Base-by-base conservation (phyloP, 2,888 invertebrate genomes). In the Coleophora deauratella region DNA sequence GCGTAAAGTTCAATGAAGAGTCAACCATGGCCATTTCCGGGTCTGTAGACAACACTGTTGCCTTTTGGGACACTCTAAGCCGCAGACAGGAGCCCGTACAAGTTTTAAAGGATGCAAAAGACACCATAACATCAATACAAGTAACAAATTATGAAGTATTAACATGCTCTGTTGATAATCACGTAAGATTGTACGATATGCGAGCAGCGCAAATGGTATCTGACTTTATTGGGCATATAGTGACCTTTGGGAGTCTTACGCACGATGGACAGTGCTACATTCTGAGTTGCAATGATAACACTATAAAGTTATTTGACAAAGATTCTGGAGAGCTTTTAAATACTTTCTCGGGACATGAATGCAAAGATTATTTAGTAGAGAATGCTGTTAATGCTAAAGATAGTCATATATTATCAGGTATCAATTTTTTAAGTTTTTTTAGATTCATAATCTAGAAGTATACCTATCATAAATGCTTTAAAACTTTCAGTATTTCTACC, bases 181-280 rank as follows among this genome's bases (percentile, higher is more conserved):
- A 91, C 57, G 88, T 96, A 9, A 62, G 99, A 10, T 81, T 93
- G 46, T 99, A 99, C 67, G 99, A 99, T 78, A 88, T 99, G 37
- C 86, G 99, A 40, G 91, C 91, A 50, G 98, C 97, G 0, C 90
- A 92, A 65, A 86, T 98, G 67, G 87, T 89, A 41, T 88, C 91
- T 1, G 98, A 99, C 75, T 94, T 91, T 66, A 88, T 97, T 38
- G 96, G 96, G 50, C 90, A 93, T 89, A 86, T 97, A 2, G 88
- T 98, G 1, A 96, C 96, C 0, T 93, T 91, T 62, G 92, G 94
- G 1, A 91, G 88, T 46, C 89, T 98, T 54, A 97, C 98, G 0
- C 90, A 93, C 53, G 99, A 99, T 72, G 95, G 94, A 0, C 98
- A 98, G 62, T 99, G 99, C 65, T 87, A 95, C 45, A 84, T 99